Evolutionary conservation across 2,888 invertebrate genomes (phyloP).

Genomic region (Tubiluchus corallicola): DNA sequence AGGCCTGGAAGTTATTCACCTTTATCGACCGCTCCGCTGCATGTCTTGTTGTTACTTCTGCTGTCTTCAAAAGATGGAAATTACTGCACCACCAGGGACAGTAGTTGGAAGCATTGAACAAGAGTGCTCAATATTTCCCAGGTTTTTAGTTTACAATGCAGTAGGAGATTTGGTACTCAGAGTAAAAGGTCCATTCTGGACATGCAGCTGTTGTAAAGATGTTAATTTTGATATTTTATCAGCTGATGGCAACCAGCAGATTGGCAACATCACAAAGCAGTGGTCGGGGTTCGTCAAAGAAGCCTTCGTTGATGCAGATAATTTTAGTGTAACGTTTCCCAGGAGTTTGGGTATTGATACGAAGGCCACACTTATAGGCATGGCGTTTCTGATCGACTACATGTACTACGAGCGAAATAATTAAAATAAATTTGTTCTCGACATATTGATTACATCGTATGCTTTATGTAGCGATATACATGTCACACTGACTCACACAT

Average conservation of each 20-base stretch:
- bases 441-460: no score
- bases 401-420: no score
- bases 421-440: no score
- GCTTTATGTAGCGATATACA: no score
- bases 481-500: no score
- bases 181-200: conserved; percentile 63
- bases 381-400: no score
- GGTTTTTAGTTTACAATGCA: conserved; percentile 52
- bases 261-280: conserved; percentile 72
- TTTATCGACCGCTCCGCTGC: conserved; percentile 61
- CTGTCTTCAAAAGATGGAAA: conserved; percentile 54
- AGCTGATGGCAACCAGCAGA: no score
- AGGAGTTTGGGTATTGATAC: conserved; percentile 64
- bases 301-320: conserved; percentile 64
- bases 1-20: conserved; percentile 63
- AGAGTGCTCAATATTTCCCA: conserved; percentile 33
- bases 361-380: conserved; percentile 60
- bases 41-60: conserved; percentile 68
- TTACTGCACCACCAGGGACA: conserved; percentile 40
- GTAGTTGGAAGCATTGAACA: conserved; percentile 19
- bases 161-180: conserved; percentile 50
- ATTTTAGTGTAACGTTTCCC: conserved; percentile 78
- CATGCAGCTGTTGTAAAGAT: conserved; percentile 57
- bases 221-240: no score
- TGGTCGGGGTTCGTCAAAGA: conserved; percentile 69